A percentile compares a stretch with the other conserved stretches of the same genome.
phyloP scores from a whole-genome alignment of 2,888 invertebrate species.

The Rhamnusium bicolor region DNA sequence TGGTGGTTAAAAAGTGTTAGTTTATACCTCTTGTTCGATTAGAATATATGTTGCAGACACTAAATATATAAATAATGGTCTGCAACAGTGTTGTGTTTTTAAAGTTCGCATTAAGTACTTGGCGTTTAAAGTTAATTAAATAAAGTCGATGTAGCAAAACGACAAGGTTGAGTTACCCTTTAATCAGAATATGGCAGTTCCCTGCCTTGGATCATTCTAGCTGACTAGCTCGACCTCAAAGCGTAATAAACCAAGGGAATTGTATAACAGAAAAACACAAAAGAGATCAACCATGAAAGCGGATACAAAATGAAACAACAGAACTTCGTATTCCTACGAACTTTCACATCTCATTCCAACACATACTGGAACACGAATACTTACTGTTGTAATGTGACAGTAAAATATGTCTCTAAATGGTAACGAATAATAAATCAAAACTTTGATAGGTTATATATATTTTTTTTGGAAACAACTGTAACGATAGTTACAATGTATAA shows the following conservation, averaged over 20 bases:
- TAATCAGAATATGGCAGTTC: background rate
- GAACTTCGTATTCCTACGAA: background rate
- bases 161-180: background rate
- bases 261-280: slow-evolving; percentile 14
- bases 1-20: no score
- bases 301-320: slow-evolving; percentile 8
- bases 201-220: slow-evolving; percentile 2
- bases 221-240: slow-evolving; percentile 23
- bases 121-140: background rate
- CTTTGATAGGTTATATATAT: no score
- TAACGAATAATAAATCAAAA: no score
- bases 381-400: background rate
- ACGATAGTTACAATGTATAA: no score
- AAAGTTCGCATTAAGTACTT: background rate
- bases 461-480: no score
- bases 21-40: no score
- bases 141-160: background rate
- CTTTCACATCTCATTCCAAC: background rate
- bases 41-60: no score
- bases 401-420: no score
- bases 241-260: slow-evolving; percentile 8
- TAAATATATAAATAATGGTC: no score
- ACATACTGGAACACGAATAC: background rate
- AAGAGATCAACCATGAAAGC: slow-evolving; percentile 13
- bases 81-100: background rate